Base-by-base conservation (phyloP, 2,113 vertebrate genomes). In the Scolopax mira region DNA sequence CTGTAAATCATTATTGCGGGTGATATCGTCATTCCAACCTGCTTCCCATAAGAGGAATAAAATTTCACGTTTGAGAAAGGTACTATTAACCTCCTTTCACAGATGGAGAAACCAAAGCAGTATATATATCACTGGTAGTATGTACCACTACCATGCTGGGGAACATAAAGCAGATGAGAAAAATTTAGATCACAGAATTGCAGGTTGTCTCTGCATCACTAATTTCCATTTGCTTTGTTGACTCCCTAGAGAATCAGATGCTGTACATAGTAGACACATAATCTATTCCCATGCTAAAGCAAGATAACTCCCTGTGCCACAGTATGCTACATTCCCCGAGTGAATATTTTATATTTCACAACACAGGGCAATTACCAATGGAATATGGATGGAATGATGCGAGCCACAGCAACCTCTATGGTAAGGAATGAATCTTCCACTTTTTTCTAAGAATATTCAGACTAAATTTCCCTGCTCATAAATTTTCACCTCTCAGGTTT, bases 191-290 rank as follows among this genome's bases (percentile, higher is more conserved):
- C 31, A 55, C 28, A 88, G 46, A 90, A 73, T 22, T 82, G 44
- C 18, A 87, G 58, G 72, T 66, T 90, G 67, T 75, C 30, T 88
- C 79, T 90, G 79, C 80, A 86, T 85, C 58, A 80, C 81, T 91
- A 41, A 89, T 69, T 90, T 93, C 78, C 79, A 88, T 35, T 86
- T 89, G 46, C 51, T 80, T 67, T 88, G 39, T 13, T 80, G 67
- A 55, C 48, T 88, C 55, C 51, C 42, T 6, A 48, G 67, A 88
- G 71, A 52, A 42, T 80, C 58, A 60, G 54, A 42, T 44, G 51
- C 22, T 93, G 72, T 71, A 58, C 28, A 37, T 0, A 49, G 64
- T 3, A 83, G 74, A 65, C 28, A 79, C 70, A 65, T 35, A 72
- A 87, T 24, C 49, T 70, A 62, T 73, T 93, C 74, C 69, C 66